Percentiles rank a stretch among this genome's conserved stretches.
phyloP scores from a whole-genome alignment of 2,888 invertebrate genomes.

The Troides oblongomaculatus region DNA sequence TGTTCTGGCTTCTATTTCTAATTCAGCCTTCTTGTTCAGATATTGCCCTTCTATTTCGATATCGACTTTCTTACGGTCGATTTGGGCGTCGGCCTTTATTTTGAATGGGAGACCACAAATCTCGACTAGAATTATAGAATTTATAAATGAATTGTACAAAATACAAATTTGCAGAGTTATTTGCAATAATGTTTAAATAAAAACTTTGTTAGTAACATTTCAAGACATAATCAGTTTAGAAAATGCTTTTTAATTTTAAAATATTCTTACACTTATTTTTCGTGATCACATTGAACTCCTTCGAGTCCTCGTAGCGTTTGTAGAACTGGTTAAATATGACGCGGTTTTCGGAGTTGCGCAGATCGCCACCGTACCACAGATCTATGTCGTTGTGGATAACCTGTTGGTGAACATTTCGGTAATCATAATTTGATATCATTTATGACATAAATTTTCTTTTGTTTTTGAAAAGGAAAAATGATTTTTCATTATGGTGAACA shows the following conservation, averaged over 20 bases:
- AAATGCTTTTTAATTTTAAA: not conserved
- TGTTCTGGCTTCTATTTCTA: slow-evolving; percentile 79
- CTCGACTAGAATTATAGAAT: slow-evolving; percentile 59
- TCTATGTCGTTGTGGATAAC: slow-evolving; percentile 70
- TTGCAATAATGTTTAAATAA: too few species aligned
- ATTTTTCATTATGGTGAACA: too few species aligned
- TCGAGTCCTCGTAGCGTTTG: slow-evolving; percentile 56
- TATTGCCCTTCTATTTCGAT: slow-evolving; percentile 80
- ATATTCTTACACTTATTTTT: slow-evolving; percentile 71
- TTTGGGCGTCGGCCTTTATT: slow-evolving; percentile 76
- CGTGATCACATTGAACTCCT: slow-evolving; percentile 68
- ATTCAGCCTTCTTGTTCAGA: slow-evolving; percentile 79
- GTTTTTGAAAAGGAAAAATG: too few species aligned
- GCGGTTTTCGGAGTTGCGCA: slow-evolving; percentile 77
- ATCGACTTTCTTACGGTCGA: slow-evolving; percentile 78
- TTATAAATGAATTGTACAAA: too few species aligned
- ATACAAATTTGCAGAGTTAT: too few species aligned
- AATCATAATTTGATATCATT: too few species aligned
- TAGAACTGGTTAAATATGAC: slow-evolving; percentile 71
- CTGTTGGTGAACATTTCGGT: slow-evolving; percentile 37
- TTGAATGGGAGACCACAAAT: slow-evolving; percentile 77
- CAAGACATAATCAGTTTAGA: too few species aligned
- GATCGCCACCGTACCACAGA: slow-evolving; percentile 82
- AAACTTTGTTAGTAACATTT: too few species aligned
- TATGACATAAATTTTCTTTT: too few species aligned